Base-by-base conservation (phyloP, 2,888 invertebrate species). In the Exocentrus adspersus region DNA sequence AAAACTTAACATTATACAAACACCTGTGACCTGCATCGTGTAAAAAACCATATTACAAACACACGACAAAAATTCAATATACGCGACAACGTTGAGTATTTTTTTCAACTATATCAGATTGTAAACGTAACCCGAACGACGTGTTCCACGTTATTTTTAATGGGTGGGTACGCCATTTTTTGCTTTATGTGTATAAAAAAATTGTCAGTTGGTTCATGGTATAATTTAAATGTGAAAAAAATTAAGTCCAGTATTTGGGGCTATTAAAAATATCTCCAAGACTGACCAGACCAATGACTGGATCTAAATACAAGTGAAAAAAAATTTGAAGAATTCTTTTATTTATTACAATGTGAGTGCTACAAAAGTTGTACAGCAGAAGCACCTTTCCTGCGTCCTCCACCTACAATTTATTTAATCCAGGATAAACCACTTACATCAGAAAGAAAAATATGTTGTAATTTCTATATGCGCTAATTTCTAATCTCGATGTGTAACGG, bases 1-100 rank as follows among this genome's bases (percentile, higher is more conserved):
- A 67, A 28, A 65, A 54, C 64, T 45, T 32, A 46, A 57, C 57
- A 46, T 57, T 57, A 46, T 46, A 46, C 46, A 46, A 57, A 57
- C 57, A 46, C 16, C 30, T 56, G 43, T 30, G 20, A 32, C 42
- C 57, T 12, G 7, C 19, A 46, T 46, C 30, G 10, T 46, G 32
- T 57, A 46, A 57, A 46, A 57, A n/a, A 43, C 28, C 45, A 30
- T 41, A 42, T 43, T 46, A 46, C 46, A 46, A 16, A 57, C 45
- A 57, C 20, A 17, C 14, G 2, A 30, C 12, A 56, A 19, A 57
- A n/a, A n/a, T n/a, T n/a, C 43, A 57, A 7, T 52, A 37, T 16
- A 41, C 43, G 43, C 43, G 19, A 20, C 43, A 43, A 43, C 43
- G 19, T 17, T 43, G 43, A 19, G 19, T 43, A 16, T 10, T 43